Percentiles rank a stretch among this genome's conserved stretches.
Conservation (phyloP, 2,113 vertebrate species). For the Petrocephalus microphthalmus region DNA sequence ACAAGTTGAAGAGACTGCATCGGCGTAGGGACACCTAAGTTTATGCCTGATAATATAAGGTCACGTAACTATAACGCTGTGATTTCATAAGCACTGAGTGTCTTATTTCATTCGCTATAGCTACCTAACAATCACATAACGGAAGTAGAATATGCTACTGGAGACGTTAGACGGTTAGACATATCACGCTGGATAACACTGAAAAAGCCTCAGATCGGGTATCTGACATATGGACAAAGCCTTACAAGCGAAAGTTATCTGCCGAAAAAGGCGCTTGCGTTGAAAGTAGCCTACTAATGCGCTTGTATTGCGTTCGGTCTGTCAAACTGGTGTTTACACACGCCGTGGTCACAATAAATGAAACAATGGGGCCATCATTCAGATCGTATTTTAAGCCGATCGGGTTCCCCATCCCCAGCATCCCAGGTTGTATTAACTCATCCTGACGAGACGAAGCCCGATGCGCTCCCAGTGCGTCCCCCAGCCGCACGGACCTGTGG, state of each 20-base stretch:
- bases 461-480: not conserved
- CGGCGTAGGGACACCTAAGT: not conserved
- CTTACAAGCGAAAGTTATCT: slow-evolving; percentile 13
- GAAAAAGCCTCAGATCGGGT: not conserved
- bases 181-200: not conserved
- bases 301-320: not conserved
- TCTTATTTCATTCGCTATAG: not conserved
- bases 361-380: not conserved
- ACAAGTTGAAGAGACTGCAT: not conserved
- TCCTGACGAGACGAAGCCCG: not conserved
- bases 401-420: not conserved
- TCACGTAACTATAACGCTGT: not conserved
- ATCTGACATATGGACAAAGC: not conserved
- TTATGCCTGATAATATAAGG: not conserved
- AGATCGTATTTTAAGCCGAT: not conserved
- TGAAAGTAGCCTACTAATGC: not conserved
- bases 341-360: not conserved
- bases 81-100: not conserved
- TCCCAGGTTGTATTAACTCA: not conserved
- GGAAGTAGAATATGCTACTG: not conserved
- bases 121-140: not conserved
- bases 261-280: not conserved
- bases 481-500: not conserved
- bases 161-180: not conserved
- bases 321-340: not conserved